A percentile compares a stretch with the other conserved stretches of the same genome.
These are phyloP conservation scores for Pogoniulus pusillus DNA, from an alignment of 2,797 vertebrate genomes.

Conservation along the genomic window DNA sequence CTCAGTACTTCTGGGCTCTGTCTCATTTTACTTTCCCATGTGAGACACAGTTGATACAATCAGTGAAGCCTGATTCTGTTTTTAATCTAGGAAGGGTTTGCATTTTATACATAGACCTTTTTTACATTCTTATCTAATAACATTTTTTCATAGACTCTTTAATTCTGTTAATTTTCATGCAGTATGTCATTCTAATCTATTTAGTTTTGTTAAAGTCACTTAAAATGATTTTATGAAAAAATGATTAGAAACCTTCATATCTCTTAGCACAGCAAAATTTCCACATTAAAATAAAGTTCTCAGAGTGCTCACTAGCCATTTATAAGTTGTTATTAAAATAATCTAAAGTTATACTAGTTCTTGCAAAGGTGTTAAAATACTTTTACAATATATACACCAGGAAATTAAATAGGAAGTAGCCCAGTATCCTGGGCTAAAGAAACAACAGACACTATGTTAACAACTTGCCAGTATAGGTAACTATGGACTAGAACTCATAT, in stretches of 20 bases:
- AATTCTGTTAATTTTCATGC: slow-evolving; percentile 1
- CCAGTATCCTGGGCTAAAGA: background rate
- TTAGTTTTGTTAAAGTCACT: background rate
- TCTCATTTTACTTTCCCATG: background rate
- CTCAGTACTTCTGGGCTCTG: background rate
- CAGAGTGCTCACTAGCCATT: background rate
- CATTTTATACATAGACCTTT: background rate
- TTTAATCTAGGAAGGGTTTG: background rate
- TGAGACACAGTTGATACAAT: background rate
- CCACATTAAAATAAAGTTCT: background rate
- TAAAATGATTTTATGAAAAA: background rate
- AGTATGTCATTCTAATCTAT: background rate
- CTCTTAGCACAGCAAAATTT: background rate
- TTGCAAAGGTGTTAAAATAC: background rate
- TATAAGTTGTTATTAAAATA: background rate
- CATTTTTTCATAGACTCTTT: slow-evolving; percentile 28
- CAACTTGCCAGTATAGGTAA: background rate
- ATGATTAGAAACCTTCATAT: background rate
- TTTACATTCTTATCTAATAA: background rate
- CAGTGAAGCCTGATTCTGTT: background rate
- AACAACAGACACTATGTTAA: rapidly evolving
- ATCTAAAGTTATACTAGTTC: background rate
- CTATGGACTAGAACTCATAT: background rate
- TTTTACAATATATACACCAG: background rate
- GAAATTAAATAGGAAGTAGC: background rate